phyloP scores from a whole-genome alignment of 2,888 invertebrate genomes.

The Diadegma fenestrale region DNA sequence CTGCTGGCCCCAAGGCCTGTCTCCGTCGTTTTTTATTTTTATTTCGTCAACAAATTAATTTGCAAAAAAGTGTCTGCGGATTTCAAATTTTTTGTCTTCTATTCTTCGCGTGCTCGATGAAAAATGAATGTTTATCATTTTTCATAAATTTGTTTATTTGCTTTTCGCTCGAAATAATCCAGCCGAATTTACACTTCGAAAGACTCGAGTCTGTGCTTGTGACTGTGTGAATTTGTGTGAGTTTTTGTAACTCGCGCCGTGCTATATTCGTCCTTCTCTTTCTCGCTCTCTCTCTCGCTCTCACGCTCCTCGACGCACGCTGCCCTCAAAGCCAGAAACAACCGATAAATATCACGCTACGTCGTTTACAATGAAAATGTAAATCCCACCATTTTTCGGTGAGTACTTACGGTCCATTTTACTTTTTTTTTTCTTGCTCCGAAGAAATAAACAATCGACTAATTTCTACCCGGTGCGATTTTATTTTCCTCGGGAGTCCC shows the following conservation, averaged over 20 bases:
- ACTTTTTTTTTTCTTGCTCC: not conserved
- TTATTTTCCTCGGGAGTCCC: slow-evolving; percentile 33
- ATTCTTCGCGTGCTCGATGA: not conserved
- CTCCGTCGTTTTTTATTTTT: slow-evolving; percentile 25
- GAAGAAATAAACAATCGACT: not conserved
- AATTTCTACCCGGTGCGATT: slow-evolving; percentile 27
- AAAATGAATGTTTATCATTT: not conserved
- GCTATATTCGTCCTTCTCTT: slow-evolving; percentile 61
- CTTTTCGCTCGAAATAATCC: slow-evolving; percentile 9
- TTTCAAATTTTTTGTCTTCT: not conserved
- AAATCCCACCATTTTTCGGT: not conserved
- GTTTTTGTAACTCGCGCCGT: slow-evolving; percentile 63
- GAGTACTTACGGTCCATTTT: slow-evolving; percentile 4
- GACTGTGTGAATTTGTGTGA: slow-evolving; percentile 31
- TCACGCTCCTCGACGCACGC: slow-evolving; percentile 49
- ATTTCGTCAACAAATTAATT: not conserved
- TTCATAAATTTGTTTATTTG: not conserved
- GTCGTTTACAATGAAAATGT: slow-evolving; percentile 45
- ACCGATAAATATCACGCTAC: slow-evolving; percentile 56
- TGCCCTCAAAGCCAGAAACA: slow-evolving; percentile 47
- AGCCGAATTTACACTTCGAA: slow-evolving; percentile 15
- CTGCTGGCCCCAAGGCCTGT: slow-evolving; percentile 48
- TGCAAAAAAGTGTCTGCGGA: slow-evolving; percentile 18
- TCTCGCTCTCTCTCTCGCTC: slow-evolving; percentile 49
- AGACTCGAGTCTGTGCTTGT: slow-evolving; percentile 23